phyloP scores from a whole-genome alignment of 2,113 vertebrate genomes.

The Entelurus aequoreus region DNA sequence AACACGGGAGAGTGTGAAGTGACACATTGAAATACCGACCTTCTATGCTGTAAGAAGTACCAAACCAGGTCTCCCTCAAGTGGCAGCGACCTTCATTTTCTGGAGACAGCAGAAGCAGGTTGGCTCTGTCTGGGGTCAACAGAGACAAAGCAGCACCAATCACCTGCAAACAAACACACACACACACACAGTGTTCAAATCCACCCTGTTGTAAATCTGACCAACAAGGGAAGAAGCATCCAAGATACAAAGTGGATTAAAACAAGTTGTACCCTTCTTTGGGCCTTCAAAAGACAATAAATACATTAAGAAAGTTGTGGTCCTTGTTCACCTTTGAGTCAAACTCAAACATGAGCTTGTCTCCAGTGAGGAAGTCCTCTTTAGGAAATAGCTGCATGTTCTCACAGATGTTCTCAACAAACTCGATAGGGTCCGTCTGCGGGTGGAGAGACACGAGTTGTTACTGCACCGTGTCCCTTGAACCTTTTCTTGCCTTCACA shows the following conservation, averaged over 20 bases:
- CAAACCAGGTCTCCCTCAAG: constrained; percentile 88
- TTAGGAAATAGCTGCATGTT: constrained; percentile 94
- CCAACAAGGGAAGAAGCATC: no score
- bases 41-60: constrained; percentile 84
- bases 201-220: no score
- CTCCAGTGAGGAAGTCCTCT: constrained; percentile 89
- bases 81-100: constrained; percentile 83
- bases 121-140: constrained; percentile 81
- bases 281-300: background rate
- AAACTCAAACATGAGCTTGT: constrained; percentile 88
- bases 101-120: constrained; percentile 86
- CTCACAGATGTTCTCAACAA: constrained; percentile 92
- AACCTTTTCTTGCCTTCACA: background rate
- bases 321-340: constrained; percentile 34
- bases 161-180: constrained; percentile 65
- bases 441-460: background rate
- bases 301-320: background rate
- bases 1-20: background rate
- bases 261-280: no score
- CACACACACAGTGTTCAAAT: background rate
- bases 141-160: constrained; percentile 78
- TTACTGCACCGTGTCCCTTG: no score
- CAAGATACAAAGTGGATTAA: no score
- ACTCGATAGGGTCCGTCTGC: constrained; percentile 92
- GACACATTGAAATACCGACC: constrained; percentile 49